Conservation (phyloP, 2,797 vertebrate genomes). For the Gouania willdenowi region DNA sequence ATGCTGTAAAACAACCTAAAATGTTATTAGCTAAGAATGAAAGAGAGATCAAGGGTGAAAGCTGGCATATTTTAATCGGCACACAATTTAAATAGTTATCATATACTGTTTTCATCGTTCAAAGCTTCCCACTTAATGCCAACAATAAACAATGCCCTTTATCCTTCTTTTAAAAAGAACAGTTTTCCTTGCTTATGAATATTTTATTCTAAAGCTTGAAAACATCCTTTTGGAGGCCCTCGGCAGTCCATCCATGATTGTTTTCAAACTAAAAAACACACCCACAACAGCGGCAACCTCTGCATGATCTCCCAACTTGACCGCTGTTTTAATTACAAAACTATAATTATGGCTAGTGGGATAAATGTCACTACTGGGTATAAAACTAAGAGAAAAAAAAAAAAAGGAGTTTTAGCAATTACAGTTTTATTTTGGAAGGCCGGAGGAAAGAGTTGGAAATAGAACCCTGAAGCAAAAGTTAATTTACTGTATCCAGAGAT, state of each 20-base stretch:
- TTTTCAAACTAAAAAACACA: slow-evolving; percentile 47
- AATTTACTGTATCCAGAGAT: slow-evolving; percentile 59
- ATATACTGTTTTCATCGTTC: slow-evolving; percentile 6
- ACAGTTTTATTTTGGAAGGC: slow-evolving; percentile 16
- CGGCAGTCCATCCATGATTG: slow-evolving; percentile 46
- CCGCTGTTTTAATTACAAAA: slow-evolving; percentile 63
- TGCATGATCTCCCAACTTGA: slow-evolving; percentile 58
- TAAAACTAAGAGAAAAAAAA: background rate
- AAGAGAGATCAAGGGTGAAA: slow-evolving; percentile 3
- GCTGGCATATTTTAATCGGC: slow-evolving; percentile 17
- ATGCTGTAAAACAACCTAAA: slow-evolving; percentile 15
- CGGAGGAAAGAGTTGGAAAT: slow-evolving; percentile 25
- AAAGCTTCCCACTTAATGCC: slow-evolving; percentile 31
- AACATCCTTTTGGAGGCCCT: slow-evolving; percentile 52
- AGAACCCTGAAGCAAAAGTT: slow-evolving; percentile 35
- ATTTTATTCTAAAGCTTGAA: slow-evolving; percentile 60
- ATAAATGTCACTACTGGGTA: slow-evolving; percentile 41
- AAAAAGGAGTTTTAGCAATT: slow-evolving; percentile 28
- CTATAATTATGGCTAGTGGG: slow-evolving; percentile 49
- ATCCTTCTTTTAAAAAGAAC: slow-evolving; percentile 41
- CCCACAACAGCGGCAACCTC: slow-evolving; percentile 53
- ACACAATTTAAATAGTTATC: slow-evolving; percentile 31
- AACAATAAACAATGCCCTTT: slow-evolving; percentile 46
- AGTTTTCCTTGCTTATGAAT: slow-evolving; percentile 57
- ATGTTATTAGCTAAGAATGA: slow-evolving; percentile 10